These are phyloP conservation scores for Xenops minutus DNA, from an alignment of 2,797 vertebrate genomes.

Conservation along the genomic window DNA sequence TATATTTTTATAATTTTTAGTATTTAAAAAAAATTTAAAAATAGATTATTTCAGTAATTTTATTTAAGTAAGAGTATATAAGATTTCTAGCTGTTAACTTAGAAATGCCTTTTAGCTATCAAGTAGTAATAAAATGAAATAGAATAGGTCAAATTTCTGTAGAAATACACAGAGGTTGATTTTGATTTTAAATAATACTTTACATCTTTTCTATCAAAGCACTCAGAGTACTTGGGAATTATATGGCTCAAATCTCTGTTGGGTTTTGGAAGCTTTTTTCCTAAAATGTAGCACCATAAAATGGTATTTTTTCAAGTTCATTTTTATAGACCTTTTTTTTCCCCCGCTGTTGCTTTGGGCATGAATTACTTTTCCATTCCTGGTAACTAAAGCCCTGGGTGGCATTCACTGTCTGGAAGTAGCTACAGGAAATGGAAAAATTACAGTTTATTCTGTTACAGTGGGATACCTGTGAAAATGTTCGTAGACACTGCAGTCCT, in stretches of 20 bases:
- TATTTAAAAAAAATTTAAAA: neutral
- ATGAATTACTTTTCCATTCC: conserved; percentile 46
- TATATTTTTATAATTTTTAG: neutral
- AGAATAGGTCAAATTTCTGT: neutral
- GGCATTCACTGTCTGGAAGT: conserved; percentile 6
- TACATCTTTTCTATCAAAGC: conserved; percentile 34
- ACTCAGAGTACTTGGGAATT: conserved; percentile 28
- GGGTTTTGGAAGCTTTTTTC: conserved; percentile 28
- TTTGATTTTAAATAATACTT: conserved; percentile 40
- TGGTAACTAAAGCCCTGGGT: conserved; percentile 32
- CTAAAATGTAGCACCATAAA: conserved; percentile 11
- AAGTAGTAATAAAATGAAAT: neutral
- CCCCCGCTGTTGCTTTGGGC: conserved; percentile 6
- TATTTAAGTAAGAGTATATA: neutral
- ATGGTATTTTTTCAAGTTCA: neutral
- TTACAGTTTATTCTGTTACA: conserved; percentile 12
- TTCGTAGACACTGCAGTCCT: neutral
- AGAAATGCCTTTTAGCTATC: neutral
- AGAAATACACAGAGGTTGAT: neutral
- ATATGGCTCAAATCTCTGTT: conserved; percentile 26
- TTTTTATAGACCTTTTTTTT: conserved; percentile 6
- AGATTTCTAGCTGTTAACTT: neutral
- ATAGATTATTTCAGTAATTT: neutral
- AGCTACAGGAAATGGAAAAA: conserved; percentile 29
- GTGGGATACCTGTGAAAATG: neutral